Evolutionary conservation across 2,113 vertebrate species (phyloP).

Genomic region (Neodon shergylaensis): DNA sequence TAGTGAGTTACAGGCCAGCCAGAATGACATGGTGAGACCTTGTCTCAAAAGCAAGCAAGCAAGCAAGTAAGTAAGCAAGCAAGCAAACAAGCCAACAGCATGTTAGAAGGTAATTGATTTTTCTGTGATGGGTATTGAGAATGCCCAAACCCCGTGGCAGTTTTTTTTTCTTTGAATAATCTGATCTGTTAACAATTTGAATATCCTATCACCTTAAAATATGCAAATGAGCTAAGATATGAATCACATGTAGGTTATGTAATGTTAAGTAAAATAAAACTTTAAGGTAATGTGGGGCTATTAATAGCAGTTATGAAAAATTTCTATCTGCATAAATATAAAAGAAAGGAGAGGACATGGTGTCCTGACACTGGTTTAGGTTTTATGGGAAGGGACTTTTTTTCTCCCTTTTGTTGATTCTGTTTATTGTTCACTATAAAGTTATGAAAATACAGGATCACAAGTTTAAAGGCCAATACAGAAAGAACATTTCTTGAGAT

Average conservation of each 20-base stretch:
- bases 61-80: background rate
- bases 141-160: background rate
- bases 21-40: background rate
- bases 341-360: background rate
- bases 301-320: conserved; percentile 24
- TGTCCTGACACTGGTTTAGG: background rate
- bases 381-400: conserved; percentile 10
- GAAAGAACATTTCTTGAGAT: conserved; percentile 24
- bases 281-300: background rate
- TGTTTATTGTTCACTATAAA: conserved; percentile 44
- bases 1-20: background rate
- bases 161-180: conserved; percentile 21
- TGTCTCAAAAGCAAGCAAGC: background rate
- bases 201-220: background rate
- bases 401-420: background rate
- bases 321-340: conserved; percentile 1
- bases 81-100: background rate
- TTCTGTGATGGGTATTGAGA: background rate
- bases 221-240: background rate
- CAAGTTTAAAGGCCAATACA: background rate
- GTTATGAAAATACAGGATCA: conserved; percentile 30
- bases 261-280: conserved; percentile 32
- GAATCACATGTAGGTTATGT: background rate
- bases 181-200: background rate
- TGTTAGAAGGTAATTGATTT: background rate